Conservation (phyloP, 2,888 invertebrate genomes). For the Drosophila seclusa region DNA sequence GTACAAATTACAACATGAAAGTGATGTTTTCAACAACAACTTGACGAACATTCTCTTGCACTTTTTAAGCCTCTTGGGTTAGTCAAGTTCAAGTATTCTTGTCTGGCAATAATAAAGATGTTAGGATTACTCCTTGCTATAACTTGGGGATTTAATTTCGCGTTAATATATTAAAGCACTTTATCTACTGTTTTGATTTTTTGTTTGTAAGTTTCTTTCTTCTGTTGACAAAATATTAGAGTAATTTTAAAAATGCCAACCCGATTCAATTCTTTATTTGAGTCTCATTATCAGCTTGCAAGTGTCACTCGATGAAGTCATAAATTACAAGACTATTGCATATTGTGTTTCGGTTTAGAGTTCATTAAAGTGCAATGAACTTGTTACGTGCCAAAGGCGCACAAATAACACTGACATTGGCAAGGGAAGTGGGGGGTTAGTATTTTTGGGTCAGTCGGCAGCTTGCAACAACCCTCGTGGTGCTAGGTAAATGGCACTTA, state of each 20-base stretch:
- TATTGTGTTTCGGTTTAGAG: slow-evolving; percentile 41
- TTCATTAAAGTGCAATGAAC: slow-evolving; percentile 74
- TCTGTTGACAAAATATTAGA: neutral
- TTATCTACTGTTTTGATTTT: neutral
- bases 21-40: slow-evolving; percentile 24
- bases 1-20: slow-evolving; percentile 54
- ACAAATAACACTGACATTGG: slow-evolving; percentile 5
- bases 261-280: neutral
- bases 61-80: neutral
- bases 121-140: neutral
- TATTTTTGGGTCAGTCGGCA: slow-evolving; percentile 42
- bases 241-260: neutral
- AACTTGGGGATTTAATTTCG: neutral
- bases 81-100: neutral
- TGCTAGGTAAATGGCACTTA: slow-evolving; percentile 67
- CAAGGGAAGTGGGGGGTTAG: neutral
- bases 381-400: slow-evolving; percentile 29
- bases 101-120: neutral
- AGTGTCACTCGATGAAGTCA: slow-evolving; percentile 17
- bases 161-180: neutral
- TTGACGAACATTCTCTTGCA: slow-evolving; percentile 8
- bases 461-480: slow-evolving; percentile 34
- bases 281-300: slow-evolving; percentile 7
- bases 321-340: slow-evolving; percentile 40
- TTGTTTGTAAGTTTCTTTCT: neutral